phyloP scores from a whole-genome alignment of 2,113 vertebrate species.

The Capra hircus region DNA sequence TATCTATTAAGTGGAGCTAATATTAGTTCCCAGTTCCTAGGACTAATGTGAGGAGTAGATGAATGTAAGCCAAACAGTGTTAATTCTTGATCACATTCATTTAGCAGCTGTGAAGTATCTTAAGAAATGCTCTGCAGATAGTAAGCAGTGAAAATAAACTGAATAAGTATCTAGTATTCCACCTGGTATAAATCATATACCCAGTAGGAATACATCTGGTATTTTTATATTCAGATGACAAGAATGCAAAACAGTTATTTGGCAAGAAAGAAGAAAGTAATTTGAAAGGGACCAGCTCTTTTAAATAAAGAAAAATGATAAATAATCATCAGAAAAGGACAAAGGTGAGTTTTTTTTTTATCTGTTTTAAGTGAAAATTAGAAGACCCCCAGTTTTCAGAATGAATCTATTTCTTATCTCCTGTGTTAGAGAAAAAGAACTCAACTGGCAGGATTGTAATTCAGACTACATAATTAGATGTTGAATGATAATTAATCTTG shows the following conservation, averaged over 20 bases:
- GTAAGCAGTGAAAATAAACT: not conserved
- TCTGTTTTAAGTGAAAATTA: slow-evolving; percentile 28
- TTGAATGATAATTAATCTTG: slow-evolving; percentile 76
- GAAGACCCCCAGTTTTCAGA: not conserved
- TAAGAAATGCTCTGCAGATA: not conserved
- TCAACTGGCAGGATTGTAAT: slow-evolving; percentile 42
- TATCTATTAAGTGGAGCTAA: not conserved
- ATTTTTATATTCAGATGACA: not conserved
- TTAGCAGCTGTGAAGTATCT: not conserved
- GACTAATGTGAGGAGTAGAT: not conserved
- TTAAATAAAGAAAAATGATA: not conserved
- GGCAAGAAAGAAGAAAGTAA: not conserved
- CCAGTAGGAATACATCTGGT: not conserved
- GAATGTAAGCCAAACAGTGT: not conserved
- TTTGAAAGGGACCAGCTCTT: not conserved
- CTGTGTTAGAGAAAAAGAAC: slow-evolving; percentile 15
- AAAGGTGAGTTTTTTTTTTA: not conserved
- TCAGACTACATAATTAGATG: slow-evolving; percentile 69
- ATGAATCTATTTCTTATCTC: not conserved
- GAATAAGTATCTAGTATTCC: not conserved
- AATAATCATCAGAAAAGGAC: slow-evolving; percentile 14
- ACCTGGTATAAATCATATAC: not conserved
- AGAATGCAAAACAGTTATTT: not conserved
- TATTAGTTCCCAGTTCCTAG: not conserved
- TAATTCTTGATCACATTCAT: not conserved